phyloP scores from a whole-genome alignment of 2,797 vertebrate genomes.

The Microctenopoma steveboyesi region DNA sequence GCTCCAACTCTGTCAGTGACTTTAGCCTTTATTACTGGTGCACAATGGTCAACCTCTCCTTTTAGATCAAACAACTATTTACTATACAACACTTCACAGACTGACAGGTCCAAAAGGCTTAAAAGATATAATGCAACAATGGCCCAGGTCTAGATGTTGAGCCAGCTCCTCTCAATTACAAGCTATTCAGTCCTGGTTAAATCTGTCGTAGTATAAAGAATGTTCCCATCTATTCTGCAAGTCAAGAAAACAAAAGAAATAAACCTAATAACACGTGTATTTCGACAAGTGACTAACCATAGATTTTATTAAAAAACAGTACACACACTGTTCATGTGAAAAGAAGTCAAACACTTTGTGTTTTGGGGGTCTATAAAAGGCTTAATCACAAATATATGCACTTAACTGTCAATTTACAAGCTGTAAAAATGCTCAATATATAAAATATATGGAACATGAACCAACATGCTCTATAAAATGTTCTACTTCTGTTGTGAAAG shows the following conservation, averaged over 20 bases:
- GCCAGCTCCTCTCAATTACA: conserved; percentile 1
- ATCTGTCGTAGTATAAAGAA: too few species aligned
- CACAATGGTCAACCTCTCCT: conserved; percentile 9
- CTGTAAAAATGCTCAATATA: not conserved
- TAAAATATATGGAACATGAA: not conserved
- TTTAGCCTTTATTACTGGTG: conserved; percentile 10
- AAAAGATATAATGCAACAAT: not conserved
- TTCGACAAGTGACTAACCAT: not conserved
- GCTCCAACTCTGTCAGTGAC: conserved; percentile 20
- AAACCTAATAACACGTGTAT: conserved; percentile 8
- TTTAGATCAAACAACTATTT: not conserved
- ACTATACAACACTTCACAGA: not conserved
- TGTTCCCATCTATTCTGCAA: too few species aligned
- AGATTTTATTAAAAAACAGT: conserved; percentile 9
- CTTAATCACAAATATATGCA: not conserved
- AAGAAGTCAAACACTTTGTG: conserved; percentile 1
- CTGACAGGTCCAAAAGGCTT: not conserved
- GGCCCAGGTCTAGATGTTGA: not conserved
- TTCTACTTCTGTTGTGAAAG: not conserved
- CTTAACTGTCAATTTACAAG: not conserved
- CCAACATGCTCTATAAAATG: not conserved
- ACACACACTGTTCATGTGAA: conserved; percentile 21
- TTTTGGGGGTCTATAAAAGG: not conserved
- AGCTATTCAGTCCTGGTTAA: not conserved
- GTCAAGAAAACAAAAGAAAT: too few species aligned